Evolutionary conservation across 2,797 vertebrate genomes (phyloP), one percentile per base, ranked within the genome.

Genomic region (Toxotes lorentzi): DNA sequence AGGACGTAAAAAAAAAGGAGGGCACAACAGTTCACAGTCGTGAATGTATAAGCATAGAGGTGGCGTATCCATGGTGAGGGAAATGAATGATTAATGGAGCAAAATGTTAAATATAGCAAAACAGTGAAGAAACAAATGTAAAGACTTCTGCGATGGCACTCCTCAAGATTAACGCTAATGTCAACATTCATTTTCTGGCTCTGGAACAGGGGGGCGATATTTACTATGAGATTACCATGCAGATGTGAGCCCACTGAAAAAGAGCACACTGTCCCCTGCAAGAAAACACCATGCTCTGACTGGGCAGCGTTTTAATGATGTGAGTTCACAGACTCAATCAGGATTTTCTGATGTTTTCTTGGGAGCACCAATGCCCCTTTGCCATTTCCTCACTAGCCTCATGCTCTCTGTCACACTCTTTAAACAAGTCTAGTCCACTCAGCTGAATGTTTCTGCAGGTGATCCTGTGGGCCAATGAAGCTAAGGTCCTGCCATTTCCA

Each of bases 121-220:
- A 58, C 24, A 23, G 12, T 0, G 41, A 30, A 57, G 8, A 0
- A 63, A 60, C 50, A 19, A 24, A 4, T 24, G 27, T 11, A 35
- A 61, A 32, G 24, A 75, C 60, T 54, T 74, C 24, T 66, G 21
- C 47, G 53, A 21, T 5, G 1, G 7, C 0, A 34, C 17, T 60
- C 21, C 13, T 32, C 12, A 3, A n/a, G 5, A 35, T 51, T 17
- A 67, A 72, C 45, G 43, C 59, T 65, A 54, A 30, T 34, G 12
- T 76, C 70, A 79, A 53, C 47, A 60, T 74, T 71, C 4, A 71
- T 78, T 67, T 68, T 56, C 12, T 60, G 48, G 48, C 45, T 76
- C 47, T 65, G 27, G 57, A 67, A 63, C n/a, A n/a, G 30, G 7
- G 1, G 0, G 17, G 5, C 43, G 56, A 63, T 70, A 71, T 84